Conservation (phyloP, 2,113 vertebrate species). For the Verasper variegatus region DNA sequence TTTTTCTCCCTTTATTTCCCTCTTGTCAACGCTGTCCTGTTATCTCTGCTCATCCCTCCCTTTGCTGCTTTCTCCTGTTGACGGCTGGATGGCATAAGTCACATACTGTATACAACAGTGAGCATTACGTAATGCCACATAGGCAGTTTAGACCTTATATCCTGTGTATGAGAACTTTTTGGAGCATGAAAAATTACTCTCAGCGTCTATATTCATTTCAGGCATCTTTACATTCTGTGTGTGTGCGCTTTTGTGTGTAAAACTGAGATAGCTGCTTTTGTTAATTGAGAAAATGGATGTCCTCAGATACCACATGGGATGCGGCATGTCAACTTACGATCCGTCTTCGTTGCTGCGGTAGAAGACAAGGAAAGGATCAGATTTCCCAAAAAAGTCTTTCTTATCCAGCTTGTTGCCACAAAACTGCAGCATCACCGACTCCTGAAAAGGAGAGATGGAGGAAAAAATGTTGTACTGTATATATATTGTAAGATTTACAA, state of each 20-base stretch:
- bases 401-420: constrained; percentile 94
- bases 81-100: constrained; percentile 16
- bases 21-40: constrained; percentile 41
- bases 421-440: constrained; percentile 92
- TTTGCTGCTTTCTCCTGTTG: constrained; percentile 20
- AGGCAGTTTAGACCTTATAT: constrained; percentile 37
- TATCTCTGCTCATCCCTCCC: constrained; percentile 44
- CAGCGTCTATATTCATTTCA: constrained; percentile 11
- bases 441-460: constrained; percentile 73
- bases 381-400: constrained; percentile 95
- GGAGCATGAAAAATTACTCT: constrained; percentile 52
- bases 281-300: constrained; percentile 12
- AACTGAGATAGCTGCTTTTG: constrained; percentile 4
- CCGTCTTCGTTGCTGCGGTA: constrained; percentile 92
- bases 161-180: constrained; percentile 41
- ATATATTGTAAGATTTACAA: neutral
- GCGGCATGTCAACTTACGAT: constrained; percentile 82
- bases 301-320: neutral
- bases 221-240: constrained; percentile 10
- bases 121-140: constrained; percentile 56
- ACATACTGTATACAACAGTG: constrained; percentile 2
- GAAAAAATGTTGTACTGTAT: neutral
- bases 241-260: neutral
- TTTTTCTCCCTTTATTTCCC: constrained; percentile 22
- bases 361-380: constrained; percentile 92